A percentile compares a stretch with the other conserved stretches of the same genome.
These are phyloP conservation scores for Oreotrochilus melanogaster DNA, from an alignment of 2,113 vertebrate species.

Conservation along the genomic window DNA sequence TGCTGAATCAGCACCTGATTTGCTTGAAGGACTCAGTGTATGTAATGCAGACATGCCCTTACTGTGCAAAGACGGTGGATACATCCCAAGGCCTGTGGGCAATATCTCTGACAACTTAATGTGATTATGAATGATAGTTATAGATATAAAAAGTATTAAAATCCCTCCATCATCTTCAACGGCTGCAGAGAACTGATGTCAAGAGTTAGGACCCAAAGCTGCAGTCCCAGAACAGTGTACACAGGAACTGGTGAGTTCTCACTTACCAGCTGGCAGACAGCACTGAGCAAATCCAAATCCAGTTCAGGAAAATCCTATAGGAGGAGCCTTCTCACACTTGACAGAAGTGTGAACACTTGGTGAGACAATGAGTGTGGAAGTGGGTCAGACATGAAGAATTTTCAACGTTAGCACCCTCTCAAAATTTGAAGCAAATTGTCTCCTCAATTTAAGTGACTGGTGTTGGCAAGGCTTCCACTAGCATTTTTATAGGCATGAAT, in stretches of 20 bases:
- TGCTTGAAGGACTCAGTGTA: background rate
- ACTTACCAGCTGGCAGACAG: background rate
- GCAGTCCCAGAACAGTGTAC: background rate
- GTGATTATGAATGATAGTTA: background rate
- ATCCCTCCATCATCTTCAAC: background rate
- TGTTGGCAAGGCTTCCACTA: background rate
- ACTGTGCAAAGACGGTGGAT: background rate
- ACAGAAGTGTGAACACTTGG: background rate
- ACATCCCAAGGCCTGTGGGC: background rate
- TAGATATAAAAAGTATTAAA: background rate
- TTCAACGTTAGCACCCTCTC: background rate
- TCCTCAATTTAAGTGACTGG: background rate
- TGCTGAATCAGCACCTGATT: background rate
- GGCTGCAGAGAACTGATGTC: background rate
- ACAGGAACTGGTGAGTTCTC: background rate
- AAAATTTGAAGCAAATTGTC: background rate
- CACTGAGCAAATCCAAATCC: background rate
- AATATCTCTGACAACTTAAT: background rate
- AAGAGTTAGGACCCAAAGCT: background rate
- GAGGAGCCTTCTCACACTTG: background rate
- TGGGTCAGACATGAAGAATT: background rate
- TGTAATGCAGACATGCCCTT: background rate
- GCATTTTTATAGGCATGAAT: background rate
- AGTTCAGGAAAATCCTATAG: background rate
- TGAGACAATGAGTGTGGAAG: background rate